These are phyloP conservation scores for Protonemura montana DNA, from an alignment of 2,888 invertebrate genomes.

Conservation along the genomic window DNA sequence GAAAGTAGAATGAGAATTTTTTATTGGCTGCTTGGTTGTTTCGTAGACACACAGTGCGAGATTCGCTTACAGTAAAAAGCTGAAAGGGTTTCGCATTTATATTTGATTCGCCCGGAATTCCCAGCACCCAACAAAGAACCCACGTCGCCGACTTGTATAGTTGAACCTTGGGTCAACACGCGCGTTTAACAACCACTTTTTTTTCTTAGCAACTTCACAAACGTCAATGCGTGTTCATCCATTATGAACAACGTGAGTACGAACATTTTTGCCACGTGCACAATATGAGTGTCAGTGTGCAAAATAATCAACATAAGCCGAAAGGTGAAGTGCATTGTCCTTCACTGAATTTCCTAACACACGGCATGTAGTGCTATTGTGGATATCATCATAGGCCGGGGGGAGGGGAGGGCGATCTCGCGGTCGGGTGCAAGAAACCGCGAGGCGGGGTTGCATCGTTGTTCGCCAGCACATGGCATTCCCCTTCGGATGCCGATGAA, in stretches of 20 bases:
- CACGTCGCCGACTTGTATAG: no score
- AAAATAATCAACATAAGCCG: neutral
- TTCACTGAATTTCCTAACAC: neutral
- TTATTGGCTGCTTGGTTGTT: neutral
- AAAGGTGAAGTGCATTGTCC: conserved; percentile 1
- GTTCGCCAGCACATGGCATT: neutral
- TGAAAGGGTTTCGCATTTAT: neutral
- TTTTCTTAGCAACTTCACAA: no score
- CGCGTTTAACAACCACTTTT: no score
- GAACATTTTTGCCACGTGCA: neutral
- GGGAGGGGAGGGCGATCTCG: neutral
- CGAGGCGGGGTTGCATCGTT: neutral
- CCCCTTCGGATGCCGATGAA: neutral
- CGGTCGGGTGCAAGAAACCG: neutral
- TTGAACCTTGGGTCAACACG: no score
- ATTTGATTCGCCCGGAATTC: neutral
- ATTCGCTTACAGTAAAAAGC: neutral
- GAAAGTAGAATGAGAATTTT: neutral
- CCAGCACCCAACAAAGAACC: neutral
- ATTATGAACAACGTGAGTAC: neutral
- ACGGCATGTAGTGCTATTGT: neutral
- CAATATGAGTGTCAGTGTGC: neutral
- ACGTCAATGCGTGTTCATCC: no score
- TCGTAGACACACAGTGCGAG: neutral
- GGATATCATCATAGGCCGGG: neutral